These are phyloP conservation scores for Ctenicera cuprea DNA, from an alignment of 2,888 invertebrate species.

Conservation along the genomic window DNA sequence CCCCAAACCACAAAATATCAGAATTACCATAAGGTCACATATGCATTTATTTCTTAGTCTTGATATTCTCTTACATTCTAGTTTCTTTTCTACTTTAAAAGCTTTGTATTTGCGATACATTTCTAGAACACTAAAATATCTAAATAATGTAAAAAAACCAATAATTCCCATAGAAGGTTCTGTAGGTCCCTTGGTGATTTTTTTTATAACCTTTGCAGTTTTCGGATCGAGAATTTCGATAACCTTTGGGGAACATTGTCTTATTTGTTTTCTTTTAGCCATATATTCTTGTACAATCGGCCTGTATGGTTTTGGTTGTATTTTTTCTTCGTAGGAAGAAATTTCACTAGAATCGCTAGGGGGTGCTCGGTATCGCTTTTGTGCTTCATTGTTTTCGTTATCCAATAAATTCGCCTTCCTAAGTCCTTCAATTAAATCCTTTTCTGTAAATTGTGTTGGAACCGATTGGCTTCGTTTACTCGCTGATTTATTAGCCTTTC, in stretches of 20 bases:
- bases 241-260: conserved; percentile 63
- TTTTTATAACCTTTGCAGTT: conserved; percentile 66
- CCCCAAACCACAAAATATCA: conserved; percentile 86
- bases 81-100: conserved; percentile 77
- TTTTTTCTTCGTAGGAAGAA: conserved; percentile 62
- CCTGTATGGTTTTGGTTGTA: conserved; percentile 63
- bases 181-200: conserved; percentile 59
- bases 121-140: conserved; percentile 72
- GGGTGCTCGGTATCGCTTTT: conserved; percentile 47
- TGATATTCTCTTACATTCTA: conserved; percentile 76
- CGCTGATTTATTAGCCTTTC: conserved; percentile 63
- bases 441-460: conserved; percentile 75
- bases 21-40: conserved; percentile 80
- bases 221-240: conserved; percentile 68
- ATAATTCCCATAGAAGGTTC: conserved; percentile 59
- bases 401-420: conserved; percentile 70
- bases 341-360: conserved; percentile 18
- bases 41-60: conserved; percentile 80
- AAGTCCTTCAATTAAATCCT: conserved; percentile 76
- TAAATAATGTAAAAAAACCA: conserved; percentile 61
- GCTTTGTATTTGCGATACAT: conserved; percentile 75
- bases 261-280: conserved; percentile 56
- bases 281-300: conserved; percentile 65
- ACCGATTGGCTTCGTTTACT: conserved; percentile 77
- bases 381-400: conserved; percentile 65